phyloP scores from a whole-genome alignment of 1,140 invertebrate genomes.

The Drosophila subobscura region DNA sequence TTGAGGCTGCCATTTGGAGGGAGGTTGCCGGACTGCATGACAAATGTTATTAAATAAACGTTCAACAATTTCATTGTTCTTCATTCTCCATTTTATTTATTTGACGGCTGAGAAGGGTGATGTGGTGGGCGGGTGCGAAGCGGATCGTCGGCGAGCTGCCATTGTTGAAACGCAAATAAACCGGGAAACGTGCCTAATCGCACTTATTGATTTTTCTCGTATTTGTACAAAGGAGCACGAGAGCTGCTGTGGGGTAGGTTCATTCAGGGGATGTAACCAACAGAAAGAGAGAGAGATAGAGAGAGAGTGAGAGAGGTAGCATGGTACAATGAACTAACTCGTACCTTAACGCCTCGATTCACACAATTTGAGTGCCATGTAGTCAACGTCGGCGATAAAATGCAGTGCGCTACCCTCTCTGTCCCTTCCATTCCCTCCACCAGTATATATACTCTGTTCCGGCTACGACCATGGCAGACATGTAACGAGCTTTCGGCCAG shows the following conservation, averaged over 20 bases:
- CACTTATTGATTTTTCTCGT: conserved; percentile 77
- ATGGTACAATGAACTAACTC: conserved; percentile 82
- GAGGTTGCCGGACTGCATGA: conserved; percentile 15
- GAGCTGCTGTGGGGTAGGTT: too few species aligned
- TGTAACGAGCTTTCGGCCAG: conserved; percentile 77
- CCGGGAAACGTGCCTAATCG: conserved; percentile 79
- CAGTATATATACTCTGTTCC: conserved; percentile 54
- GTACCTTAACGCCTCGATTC: conserved; percentile 81
- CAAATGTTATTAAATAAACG: conserved; percentile 57
- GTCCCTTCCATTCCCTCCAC: conserved; percentile 1
- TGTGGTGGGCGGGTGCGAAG: background rate
- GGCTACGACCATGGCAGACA: conserved; percentile 62
- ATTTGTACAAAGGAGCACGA: conserved; percentile 68
- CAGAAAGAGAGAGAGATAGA: background rate
- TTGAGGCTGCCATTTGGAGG: background rate
- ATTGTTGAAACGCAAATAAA: conserved; percentile 71
- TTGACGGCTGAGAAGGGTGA: conserved; percentile 13
- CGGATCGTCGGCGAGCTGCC: conserved; percentile 34
- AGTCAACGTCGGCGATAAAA: conserved; percentile 71
- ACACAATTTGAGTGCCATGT: conserved; percentile 80
- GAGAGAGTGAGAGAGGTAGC: conserved; percentile 10
- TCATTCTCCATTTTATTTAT: conserved; percentile 7
- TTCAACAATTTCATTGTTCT: conserved; percentile 30
- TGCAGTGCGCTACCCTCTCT: conserved; percentile 48
- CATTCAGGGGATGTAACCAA: too few species aligned